phyloP scores from a whole-genome alignment of 2,113 vertebrate species.

The Cettia cetti region DNA sequence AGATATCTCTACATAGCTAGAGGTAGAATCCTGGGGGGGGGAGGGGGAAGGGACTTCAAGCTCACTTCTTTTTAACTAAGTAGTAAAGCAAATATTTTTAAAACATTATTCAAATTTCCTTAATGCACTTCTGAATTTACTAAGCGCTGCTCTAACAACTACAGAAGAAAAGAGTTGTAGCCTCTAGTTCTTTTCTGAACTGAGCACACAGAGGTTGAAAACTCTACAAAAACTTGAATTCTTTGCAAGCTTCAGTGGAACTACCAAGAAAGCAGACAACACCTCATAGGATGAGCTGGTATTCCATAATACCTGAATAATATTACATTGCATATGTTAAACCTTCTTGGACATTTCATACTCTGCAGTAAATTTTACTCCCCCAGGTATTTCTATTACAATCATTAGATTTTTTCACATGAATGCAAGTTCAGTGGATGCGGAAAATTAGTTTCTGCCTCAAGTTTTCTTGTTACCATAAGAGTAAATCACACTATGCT shows the following conservation, averaged over 20 bases:
- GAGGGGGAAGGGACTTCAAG: background rate
- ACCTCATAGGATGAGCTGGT: background rate
- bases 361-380: background rate
- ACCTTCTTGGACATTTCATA: background rate
- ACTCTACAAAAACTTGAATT: background rate
- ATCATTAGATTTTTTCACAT: slow-evolving; percentile 39
- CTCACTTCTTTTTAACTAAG: background rate
- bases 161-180: background rate
- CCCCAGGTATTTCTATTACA: slow-evolving; percentile 3
- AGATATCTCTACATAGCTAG: background rate
- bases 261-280: background rate
- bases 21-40: background rate
- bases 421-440: slow-evolving; percentile 13
- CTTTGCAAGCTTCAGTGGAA: background rate
- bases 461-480: slow-evolving; percentile 17
- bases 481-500: background rate
- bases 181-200: background rate
- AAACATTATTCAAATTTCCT: background rate
- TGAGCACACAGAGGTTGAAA: background rate
- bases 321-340: background rate
- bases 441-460: slow-evolving; percentile 25
- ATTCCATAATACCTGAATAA: background rate
- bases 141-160: background rate
- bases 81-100: background rate
- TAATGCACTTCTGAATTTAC: background rate